A percentile compares a stretch with the other conserved stretches of the same genome.
Conservation (phyloP, 2,888 invertebrate genomes). For the Pseudeuparius sepicola region DNA sequence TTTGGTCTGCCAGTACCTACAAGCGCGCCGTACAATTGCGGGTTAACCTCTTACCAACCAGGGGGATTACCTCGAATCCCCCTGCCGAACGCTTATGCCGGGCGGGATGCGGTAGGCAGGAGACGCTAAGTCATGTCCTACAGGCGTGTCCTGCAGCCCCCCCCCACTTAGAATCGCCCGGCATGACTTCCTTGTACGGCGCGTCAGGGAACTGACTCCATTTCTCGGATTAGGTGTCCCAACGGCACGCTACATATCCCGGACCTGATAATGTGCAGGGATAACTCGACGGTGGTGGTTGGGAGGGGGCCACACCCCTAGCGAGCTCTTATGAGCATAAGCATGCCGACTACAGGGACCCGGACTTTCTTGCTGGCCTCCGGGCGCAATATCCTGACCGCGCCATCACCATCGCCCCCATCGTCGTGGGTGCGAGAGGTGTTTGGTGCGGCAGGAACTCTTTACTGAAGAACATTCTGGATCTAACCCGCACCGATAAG, state of each 20-base stretch:
- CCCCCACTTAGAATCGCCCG: no score
- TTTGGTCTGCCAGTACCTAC: conserved; percentile 25
- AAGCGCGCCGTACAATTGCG: conserved; percentile 26
- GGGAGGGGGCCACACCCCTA: neutral
- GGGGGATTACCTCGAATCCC: conserved; percentile 28
- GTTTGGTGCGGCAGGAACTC: neutral
- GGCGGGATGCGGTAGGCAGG: conserved; percentile 22
- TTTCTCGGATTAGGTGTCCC: neutral
- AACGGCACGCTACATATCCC: neutral
- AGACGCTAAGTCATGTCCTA: conserved; percentile 15
- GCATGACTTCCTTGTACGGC: no score
- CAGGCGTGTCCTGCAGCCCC: conserved; percentile 7
- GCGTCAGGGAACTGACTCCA: neutral
- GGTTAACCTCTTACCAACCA: conserved; percentile 26
- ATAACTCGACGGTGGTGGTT: neutral
- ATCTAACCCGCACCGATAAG: no score
- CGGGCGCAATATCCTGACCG: neutral
- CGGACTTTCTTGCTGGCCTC: neutral
- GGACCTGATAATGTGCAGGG: neutral
- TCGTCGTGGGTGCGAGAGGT: conserved; percentile 1
- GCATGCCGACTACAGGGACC: neutral
- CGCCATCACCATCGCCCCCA: neutral
- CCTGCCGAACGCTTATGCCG: conserved; percentile 20
- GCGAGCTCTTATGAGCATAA: neutral
- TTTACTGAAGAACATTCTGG: no score